Percentiles rank a stretch among this genome's conserved stretches.
phyloP scores from a whole-genome alignment of 2,113 vertebrate genomes.

The Oreocharis arfaki region DNA sequence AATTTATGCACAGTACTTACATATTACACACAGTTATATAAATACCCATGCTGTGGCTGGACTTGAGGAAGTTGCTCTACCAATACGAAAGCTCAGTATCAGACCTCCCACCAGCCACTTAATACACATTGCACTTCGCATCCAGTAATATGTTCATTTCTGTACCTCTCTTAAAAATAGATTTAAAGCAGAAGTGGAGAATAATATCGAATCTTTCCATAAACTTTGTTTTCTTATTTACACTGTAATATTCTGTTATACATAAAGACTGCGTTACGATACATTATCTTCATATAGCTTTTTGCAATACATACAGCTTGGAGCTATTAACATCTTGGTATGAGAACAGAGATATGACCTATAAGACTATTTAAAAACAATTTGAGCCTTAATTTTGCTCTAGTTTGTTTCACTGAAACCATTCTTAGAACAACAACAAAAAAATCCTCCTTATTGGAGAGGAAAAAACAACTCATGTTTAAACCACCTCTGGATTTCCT shows the following conservation, averaged over 20 bases:
- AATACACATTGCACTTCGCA: constrained; percentile 63
- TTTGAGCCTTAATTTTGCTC: constrained; percentile 64
- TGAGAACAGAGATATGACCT: constrained; percentile 65
- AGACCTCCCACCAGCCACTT: constrained; percentile 17
- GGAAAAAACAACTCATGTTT: constrained; percentile 25
- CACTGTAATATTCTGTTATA: constrained; percentile 77
- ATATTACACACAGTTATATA: constrained; percentile 56
- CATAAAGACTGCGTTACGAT: constrained; percentile 72
- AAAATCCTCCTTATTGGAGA: constrained; percentile 61
- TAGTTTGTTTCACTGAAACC: constrained; percentile 79
- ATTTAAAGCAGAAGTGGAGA: constrained; percentile 78
- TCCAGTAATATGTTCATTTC: constrained; percentile 76
- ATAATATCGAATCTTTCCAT: constrained; percentile 79
- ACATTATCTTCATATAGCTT: constrained; percentile 72
- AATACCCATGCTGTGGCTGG: constrained; percentile 53
- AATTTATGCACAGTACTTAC: constrained; percentile 60
- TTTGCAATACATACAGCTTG: constrained; percentile 70
- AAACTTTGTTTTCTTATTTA: constrained; percentile 81
- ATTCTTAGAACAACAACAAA: constrained; percentile 64
- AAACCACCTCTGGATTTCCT: constrained; percentile 63
- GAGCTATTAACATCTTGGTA: constrained; percentile 70
- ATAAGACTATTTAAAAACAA: constrained; percentile 62
- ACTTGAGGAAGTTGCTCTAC: background rate
- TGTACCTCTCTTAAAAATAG: constrained; percentile 83
- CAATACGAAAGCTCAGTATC: background rate